These are phyloP conservation scores for Seira sanloemensis DNA, from an alignment of 2,888 invertebrate species.

Conservation along the genomic window DNA sequence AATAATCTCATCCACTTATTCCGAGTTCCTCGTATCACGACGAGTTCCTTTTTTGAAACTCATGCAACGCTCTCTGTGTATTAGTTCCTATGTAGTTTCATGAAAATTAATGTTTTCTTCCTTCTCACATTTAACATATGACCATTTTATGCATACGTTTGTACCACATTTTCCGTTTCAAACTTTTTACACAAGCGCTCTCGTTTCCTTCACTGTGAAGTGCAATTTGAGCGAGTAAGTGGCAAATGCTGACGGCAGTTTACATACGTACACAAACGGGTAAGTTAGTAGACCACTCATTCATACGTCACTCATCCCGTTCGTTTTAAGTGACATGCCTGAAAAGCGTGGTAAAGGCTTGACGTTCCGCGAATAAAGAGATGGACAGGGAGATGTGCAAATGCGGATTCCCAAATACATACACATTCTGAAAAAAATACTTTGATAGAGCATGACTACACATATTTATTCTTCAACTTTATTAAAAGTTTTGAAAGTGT, in stretches of 20 bases:
- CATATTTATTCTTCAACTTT: background rate
- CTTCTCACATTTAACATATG: background rate
- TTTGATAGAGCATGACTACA: background rate
- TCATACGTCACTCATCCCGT: background rate
- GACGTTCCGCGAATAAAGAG: background rate
- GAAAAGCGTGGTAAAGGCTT: background rate
- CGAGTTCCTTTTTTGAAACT: background rate
- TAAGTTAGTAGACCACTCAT: slow-evolving; percentile 2
- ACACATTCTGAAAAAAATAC: background rate
- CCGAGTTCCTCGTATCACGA: background rate
- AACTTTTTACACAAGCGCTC: background rate
- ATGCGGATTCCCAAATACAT: too few species aligned
- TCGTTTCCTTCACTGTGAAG: background rate
- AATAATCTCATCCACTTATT: background rate
- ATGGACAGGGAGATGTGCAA: too few species aligned
- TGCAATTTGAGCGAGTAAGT: background rate
- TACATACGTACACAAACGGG: too few species aligned
- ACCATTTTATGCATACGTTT: background rate
- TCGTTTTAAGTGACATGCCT: background rate
- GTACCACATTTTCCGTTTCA: background rate
- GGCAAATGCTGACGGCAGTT: background rate
- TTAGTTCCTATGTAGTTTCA: background rate
- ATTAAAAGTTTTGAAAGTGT: background rate
- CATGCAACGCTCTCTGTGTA: too few species aligned
- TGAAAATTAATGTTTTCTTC: background rate